A percentile compares a stretch with the other conserved stretches of the same genome.
These are phyloP conservation scores for Cepphus grylle DNA, from an alignment of 2,113 vertebrate species.

Conservation along the genomic window DNA sequence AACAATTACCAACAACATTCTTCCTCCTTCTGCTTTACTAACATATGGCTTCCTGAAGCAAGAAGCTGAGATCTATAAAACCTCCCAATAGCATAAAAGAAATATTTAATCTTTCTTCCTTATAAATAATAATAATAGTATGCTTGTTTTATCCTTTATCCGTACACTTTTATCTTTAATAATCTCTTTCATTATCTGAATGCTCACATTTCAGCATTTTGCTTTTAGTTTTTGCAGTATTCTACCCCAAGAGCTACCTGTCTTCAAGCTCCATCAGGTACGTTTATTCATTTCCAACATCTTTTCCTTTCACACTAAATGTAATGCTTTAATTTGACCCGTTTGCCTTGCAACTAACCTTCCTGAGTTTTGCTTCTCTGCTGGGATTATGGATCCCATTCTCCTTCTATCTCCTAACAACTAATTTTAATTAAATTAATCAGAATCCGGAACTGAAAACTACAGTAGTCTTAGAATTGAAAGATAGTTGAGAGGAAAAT, in stretches of 20 bases:
- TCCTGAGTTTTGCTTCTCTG: background rate
- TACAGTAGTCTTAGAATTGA: background rate
- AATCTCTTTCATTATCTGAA: background rate
- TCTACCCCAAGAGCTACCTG: background rate
- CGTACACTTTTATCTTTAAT: background rate
- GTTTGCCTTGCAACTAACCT: background rate
- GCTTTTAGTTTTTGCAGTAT: background rate
- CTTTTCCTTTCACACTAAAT: background rate
- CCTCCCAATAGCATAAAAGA: background rate
- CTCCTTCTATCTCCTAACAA: background rate
- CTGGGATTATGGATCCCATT: background rate
- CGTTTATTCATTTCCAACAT: background rate
- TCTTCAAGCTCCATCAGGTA: background rate
- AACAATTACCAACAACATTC: background rate
- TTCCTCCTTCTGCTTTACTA: background rate
- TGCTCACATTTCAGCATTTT: background rate
- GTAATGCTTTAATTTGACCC: background rate
- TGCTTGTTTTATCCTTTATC: background rate
- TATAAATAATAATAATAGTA: background rate
- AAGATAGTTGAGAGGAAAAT: background rate
- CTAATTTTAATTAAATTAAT: background rate
- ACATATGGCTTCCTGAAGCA: background rate
- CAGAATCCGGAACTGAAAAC: background rate
- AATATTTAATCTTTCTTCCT: background rate
- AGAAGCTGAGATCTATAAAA: background rate